Evolutionary conservation across 2,888 invertebrate species (phyloP).

Genomic region (Endotricha flammealis): DNA sequence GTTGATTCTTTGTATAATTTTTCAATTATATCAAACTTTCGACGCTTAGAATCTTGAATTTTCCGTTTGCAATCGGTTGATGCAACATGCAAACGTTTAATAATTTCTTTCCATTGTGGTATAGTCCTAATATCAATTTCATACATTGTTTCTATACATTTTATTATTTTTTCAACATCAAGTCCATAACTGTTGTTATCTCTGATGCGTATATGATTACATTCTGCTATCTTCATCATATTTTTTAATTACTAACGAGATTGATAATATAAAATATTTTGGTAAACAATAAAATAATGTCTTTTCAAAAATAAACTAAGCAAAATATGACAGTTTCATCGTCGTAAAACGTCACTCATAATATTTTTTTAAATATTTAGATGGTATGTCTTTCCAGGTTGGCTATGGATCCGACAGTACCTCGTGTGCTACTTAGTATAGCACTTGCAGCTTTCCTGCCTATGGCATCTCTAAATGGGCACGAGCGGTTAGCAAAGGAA

Average conservation of each 20-base stretch:
- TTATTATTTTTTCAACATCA: conserved; percentile 44
- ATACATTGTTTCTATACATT: conserved; percentile 41
- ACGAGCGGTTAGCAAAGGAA: conserved; percentile 53
- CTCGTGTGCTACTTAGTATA: conserved; percentile 66
- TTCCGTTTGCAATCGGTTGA: conserved; percentile 38
- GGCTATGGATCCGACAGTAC: conserved; percentile 65
- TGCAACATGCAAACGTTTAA: conserved; percentile 38
- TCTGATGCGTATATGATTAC: conserved; percentile 47
- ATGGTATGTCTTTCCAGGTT: conserved; percentile 30
- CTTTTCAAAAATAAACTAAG: no score
- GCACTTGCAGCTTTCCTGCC: conserved; percentile 63
- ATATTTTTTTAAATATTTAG: no score
- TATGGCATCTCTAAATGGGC: conserved; percentile 50
- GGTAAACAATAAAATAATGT: no score
- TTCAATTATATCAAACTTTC: conserved; percentile 47
- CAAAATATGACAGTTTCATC: no score
- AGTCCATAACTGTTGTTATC: conserved; percentile 30
- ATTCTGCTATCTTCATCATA: conserved; percentile 29
- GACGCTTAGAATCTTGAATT: conserved; percentile 39
- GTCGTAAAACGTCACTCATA: no score
- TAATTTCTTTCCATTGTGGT: conserved; percentile 48
- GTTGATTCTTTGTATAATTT: conserved; percentile 44
- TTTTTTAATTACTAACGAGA: conserved; percentile 1
- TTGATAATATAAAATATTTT: background rate
- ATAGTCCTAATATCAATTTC: conserved; percentile 47